phyloP scores from a whole-genome alignment of 2,888 invertebrate species.

The Rhagonycha fulva region DNA sequence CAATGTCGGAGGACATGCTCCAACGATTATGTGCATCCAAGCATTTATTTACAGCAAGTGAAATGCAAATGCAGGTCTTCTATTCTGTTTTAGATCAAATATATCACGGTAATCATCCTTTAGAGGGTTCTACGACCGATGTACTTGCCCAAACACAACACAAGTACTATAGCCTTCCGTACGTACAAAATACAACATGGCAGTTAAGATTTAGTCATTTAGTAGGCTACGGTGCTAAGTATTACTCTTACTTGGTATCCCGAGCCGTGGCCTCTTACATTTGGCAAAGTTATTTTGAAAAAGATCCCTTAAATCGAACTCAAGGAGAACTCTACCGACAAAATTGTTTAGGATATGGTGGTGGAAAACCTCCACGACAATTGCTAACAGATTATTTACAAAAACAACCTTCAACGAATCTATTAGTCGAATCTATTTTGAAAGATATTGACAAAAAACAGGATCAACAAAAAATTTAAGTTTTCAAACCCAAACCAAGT shows the following conservation, averaged over 20 bases:
- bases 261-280: constrained; percentile 90
- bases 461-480: constrained; percentile 4
- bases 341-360: constrained; percentile 84
- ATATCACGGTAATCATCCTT: constrained; percentile 73
- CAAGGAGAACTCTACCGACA: constrained; percentile 79
- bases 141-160: constrained; percentile 77
- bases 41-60: constrained; percentile 85
- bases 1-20: constrained; percentile 79
- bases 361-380: constrained; percentile 79
- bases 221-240: constrained; percentile 97
- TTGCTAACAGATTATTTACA: constrained; percentile 80
- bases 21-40: constrained; percentile 83
- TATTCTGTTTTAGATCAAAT: constrained; percentile 91
- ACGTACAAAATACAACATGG: constrained; percentile 93
- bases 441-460: constrained; percentile 66
- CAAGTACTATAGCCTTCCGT: constrained; percentile 84
- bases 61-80: constrained; percentile 73
- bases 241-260: constrained; percentile 96
- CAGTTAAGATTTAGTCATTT: constrained; percentile 95
- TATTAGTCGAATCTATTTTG: constrained; percentile 80
- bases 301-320: constrained; percentile 74
- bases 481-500: not conserved
- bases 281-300: constrained; percentile 86
- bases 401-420: constrained; percentile 73
- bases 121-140: constrained; percentile 66